Evolutionary conservation across 2,797 vertebrate genomes (phyloP).

Genomic region (Silurus aristotelis): DNA sequence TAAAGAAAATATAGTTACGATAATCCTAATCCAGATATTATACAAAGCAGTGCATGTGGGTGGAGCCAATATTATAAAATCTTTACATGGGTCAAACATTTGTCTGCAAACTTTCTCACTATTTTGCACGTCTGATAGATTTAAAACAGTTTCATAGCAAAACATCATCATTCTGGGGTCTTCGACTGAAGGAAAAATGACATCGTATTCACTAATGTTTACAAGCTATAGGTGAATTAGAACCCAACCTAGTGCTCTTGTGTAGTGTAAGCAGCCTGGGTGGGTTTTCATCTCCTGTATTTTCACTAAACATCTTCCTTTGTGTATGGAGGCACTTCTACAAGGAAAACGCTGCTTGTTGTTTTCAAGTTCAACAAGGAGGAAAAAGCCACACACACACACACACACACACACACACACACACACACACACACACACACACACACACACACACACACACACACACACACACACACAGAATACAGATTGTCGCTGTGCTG

Average conservation of each 20-base stretch:
- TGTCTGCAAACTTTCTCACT: not conserved
- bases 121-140: not conserved
- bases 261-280: not conserved
- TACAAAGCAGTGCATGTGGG: not conserved
- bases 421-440: not conserved
- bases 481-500: not conserved
- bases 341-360: not conserved
- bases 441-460: not conserved
- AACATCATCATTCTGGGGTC: too few relatives aligned
- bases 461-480: not conserved
- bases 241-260: too few relatives aligned
- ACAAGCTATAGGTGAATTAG: not conserved
- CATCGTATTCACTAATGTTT: not conserved
- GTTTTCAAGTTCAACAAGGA: not conserved
- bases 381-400: not conserved
- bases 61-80: not conserved
- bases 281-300: not conserved
- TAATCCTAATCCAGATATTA: not conserved
- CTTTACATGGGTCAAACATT: not conserved
- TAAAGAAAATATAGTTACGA: not conserved
- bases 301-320: not conserved
- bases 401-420: not conserved
- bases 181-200: not conserved
- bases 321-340: not conserved
- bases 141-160: not conserved